phyloP scores from a whole-genome alignment of 2,888 invertebrate species.

The Drosophila algonquin region DNA sequence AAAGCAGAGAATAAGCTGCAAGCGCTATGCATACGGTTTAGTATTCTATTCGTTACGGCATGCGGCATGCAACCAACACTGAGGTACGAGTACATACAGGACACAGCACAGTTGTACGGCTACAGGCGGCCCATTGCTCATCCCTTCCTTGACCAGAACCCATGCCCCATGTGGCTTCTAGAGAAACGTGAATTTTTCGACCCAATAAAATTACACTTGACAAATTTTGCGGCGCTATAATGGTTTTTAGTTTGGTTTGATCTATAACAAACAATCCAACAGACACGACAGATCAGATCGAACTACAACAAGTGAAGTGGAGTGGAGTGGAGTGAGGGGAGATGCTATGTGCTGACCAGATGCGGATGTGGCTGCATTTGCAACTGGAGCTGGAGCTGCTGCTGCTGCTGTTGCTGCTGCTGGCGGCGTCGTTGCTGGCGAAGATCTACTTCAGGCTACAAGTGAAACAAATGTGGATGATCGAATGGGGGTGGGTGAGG shows the following conservation, averaged over 20 bases:
- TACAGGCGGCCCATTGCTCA: slow-evolving; percentile 1
- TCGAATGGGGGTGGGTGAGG: slow-evolving; percentile 1
- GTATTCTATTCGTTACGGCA: background rate
- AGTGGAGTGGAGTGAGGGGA: slow-evolving; percentile 9
- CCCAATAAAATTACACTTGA: slow-evolving; percentile 9
- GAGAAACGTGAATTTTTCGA: slow-evolving; percentile 1
- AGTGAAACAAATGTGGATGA: slow-evolving; percentile 25
- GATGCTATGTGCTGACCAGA: slow-evolving; percentile 56
- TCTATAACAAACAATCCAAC: slow-evolving; percentile 11
- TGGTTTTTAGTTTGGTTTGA: background rate
- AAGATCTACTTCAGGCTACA: slow-evolving; percentile 35
- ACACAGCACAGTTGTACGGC: background rate
- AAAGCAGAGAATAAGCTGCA: background rate
- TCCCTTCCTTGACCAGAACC: slow-evolving; percentile 2
- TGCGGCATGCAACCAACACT: slow-evolving; percentile 6
- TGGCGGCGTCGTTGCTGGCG: slow-evolving; percentile 9
- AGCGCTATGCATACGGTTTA: slow-evolving; percentile 7
- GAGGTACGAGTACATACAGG: background rate
- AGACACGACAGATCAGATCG: slow-evolving; percentile 4
- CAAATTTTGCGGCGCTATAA: slow-evolving; percentile 35
- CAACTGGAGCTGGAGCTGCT: slow-evolving; percentile 14
- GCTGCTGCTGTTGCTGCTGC: slow-evolving; percentile 17
- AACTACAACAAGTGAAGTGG: slow-evolving; percentile 22
- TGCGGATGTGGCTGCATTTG: slow-evolving; percentile 25
- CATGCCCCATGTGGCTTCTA: background rate